Evolutionary conservation across 2,888 invertebrate genomes (phyloP).

Genomic region (Tetragonisca angustula): DNA sequence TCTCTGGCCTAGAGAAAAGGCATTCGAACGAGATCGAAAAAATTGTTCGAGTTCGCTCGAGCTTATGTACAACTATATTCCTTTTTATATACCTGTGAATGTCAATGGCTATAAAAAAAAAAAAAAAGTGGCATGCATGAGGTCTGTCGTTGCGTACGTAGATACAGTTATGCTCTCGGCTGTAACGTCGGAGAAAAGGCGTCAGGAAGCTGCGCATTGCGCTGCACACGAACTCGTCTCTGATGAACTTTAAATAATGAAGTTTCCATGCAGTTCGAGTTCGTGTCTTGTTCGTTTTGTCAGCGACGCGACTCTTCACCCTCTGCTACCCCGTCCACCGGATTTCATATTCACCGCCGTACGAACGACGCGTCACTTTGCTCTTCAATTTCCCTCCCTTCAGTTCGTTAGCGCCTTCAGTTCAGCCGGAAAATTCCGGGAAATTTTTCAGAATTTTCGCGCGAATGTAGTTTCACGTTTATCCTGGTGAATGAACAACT

Average conservation of each 20-base stretch:
- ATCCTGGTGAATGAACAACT: too few relatives aligned
- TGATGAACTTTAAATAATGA: conserved; percentile 77
- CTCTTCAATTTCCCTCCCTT: background rate
- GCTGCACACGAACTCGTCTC: conserved; percentile 14
- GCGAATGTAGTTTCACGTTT: too few relatives aligned
- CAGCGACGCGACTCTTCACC: conserved; percentile 6
- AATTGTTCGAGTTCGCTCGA: too few relatives aligned
- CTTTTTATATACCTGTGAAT: too few relatives aligned
- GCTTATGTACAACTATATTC: too few relatives aligned
- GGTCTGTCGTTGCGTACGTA: background rate
- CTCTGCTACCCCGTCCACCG: background rate
- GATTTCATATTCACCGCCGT: background rate
- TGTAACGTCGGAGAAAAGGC: background rate
- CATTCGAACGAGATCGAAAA: too few relatives aligned
- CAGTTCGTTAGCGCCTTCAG: conserved; percentile 6
- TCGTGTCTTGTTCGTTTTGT: conserved; percentile 5
- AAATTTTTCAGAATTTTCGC: too few relatives aligned
- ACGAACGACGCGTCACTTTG: background rate
- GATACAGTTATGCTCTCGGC: background rate
- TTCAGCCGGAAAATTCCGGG: too few relatives aligned
- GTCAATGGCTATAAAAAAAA: background rate
- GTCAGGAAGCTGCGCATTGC: background rate
- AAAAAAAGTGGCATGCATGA: background rate
- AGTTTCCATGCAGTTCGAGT: conserved; percentile 53
- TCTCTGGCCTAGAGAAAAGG: too few relatives aligned